Evolutionary conservation across 2,113 vertebrate species (phyloP).

Genomic region (Butorides virescens): DNA sequence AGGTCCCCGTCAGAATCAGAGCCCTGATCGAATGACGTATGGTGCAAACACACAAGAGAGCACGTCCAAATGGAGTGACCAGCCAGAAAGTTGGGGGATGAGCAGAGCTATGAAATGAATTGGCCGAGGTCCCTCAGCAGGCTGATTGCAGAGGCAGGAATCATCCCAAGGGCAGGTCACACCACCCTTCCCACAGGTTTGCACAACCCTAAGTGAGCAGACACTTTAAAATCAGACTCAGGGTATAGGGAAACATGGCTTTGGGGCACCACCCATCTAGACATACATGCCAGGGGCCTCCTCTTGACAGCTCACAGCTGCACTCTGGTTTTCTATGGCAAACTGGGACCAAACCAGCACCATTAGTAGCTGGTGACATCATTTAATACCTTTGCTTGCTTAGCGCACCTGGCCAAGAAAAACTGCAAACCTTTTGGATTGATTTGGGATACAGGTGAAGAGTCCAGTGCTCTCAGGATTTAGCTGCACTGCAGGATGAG

Average conservation of each 20-base stretch:
- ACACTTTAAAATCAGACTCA: neutral
- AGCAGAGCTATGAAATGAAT: neutral
- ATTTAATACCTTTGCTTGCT: neutral
- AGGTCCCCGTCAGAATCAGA: neutral
- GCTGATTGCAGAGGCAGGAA: neutral
- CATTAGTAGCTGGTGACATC: neutral
- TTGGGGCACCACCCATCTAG: neutral
- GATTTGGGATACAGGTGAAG: neutral
- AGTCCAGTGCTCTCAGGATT: neutral
- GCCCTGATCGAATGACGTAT: neutral
- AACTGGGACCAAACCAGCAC: neutral
- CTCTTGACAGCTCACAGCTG: neutral
- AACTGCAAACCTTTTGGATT: neutral
- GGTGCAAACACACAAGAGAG: neutral
- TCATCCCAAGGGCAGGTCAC: neutral
- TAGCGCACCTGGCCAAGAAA: neutral
- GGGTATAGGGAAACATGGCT: neutral
- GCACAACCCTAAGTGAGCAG: neutral
- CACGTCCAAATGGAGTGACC: neutral
- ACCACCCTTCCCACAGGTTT: neutral
- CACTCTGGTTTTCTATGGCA: neutral
- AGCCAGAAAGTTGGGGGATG: neutral
- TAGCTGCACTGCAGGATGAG: neutral
- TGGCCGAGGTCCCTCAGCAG: neutral
- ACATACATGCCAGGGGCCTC: rapidly evolving